Evolutionary conservation across 2,113 vertebrate species (phyloP).

Genomic region (Phrynosoma blainvillii): DNA sequence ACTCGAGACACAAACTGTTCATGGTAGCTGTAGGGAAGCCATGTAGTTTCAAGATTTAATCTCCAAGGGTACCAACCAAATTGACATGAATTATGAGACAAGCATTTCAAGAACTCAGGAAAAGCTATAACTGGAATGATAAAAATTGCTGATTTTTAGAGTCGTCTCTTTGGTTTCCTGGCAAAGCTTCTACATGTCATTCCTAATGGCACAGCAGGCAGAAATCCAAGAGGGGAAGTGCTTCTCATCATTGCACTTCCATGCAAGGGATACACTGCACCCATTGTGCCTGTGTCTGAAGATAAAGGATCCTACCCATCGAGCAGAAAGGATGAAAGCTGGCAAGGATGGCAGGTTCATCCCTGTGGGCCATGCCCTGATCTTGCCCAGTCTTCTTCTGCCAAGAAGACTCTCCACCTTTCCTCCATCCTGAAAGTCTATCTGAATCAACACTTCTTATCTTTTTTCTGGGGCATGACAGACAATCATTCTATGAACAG

Average conservation of each 20-base stretch:
- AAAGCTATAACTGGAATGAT: too few species aligned
- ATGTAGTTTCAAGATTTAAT: too few species aligned
- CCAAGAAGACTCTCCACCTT: background rate
- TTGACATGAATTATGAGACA: too few species aligned
- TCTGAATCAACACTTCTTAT: background rate
- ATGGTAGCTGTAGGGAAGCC: too few species aligned
- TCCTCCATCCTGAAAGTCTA: background rate
- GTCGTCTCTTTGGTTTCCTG: too few species aligned
- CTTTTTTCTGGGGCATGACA: background rate
- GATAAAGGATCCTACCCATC: too few species aligned
- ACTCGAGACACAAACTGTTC: too few species aligned
- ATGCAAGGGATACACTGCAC: background rate
- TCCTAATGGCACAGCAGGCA: background rate
- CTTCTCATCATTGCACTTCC: too few species aligned
- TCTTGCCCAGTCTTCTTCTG: accelerated
- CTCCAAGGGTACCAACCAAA: too few species aligned
- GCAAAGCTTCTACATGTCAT: too few species aligned
- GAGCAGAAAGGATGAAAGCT: background rate
- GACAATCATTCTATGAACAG: background rate
- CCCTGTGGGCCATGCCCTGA: background rate
- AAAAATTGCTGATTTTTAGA: too few species aligned
- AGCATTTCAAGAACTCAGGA: too few species aligned
- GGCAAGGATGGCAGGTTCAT: background rate
- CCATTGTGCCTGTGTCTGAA: background rate
- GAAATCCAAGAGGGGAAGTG: background rate